Conservation (phyloP, 2,797 vertebrate species). For the Synaphobranchus kaupii region DNA sequence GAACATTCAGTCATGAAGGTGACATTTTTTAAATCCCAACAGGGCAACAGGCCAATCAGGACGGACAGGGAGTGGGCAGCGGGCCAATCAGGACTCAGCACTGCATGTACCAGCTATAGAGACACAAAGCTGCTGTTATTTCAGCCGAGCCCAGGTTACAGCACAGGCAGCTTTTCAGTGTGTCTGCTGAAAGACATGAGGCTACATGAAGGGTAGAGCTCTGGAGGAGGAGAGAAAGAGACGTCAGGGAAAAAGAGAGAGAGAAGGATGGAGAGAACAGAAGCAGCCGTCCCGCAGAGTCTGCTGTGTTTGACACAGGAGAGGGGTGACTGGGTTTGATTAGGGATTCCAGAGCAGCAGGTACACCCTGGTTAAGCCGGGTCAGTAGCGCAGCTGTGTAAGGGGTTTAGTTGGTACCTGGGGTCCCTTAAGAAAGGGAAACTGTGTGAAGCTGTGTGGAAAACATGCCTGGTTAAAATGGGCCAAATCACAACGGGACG, state of each 20-base stretch:
- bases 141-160: not conserved
- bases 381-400: not conserved
- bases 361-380: not conserved
- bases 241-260: not conserved
- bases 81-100: not conserved
- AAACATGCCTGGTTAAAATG: no score
- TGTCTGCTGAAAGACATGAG: not conserved
- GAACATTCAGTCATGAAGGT: not conserved
- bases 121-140: not conserved
- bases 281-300: not conserved
- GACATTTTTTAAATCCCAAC: not conserved
- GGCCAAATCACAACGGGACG: not conserved
- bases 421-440: not conserved
- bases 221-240: not conserved
- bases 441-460: not conserved
- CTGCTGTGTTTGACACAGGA: not conserved
- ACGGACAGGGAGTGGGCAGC: not conserved
- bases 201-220: not conserved
- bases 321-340: not conserved
- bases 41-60: not conserved
- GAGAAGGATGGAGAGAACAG: not conserved
- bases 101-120: not conserved
- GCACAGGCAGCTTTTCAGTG: not conserved
- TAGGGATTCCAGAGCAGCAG: not conserved
- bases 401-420: not conserved